Base-by-base conservation (phyloP, 2,113 vertebrate species). In the Aramus guarauna region DNA sequence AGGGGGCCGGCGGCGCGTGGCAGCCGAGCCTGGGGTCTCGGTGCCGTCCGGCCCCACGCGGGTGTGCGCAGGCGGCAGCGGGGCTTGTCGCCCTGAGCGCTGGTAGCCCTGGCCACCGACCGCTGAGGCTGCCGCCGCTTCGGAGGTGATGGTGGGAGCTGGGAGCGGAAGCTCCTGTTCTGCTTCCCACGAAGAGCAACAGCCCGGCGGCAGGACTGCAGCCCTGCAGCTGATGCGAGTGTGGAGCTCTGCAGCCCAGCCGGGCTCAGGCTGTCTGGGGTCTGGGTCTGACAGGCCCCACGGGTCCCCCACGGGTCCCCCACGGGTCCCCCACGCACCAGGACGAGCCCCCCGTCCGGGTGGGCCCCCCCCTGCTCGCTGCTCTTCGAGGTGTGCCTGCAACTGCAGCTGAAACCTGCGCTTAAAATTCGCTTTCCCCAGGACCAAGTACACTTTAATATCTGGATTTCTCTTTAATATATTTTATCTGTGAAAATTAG, bases 401-500 rank as follows among this genome's bases (percentile, higher is more conserved):
- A 41, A 9, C 50, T 36, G 63, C 87, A 30, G 47, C 75, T 83
- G 53, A 15, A 86, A 26, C 90, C 37, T 9, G 4, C 37, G 6
- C 63, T 90, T 37, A 23, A 64, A 32, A 62, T 60, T 55, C 81
- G 9, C 69, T 48, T 81, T 36, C 41, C 50, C 27, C 21, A 14
- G 55, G 13, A 5, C 50, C 0, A 4, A 68, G 16, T 5, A 8
- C 39, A 8, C 52, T 53, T 56, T 9, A 48, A 12, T 47, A 29
- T 22, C 79, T 66, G 47, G 23, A n/a, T 81, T 84, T 84, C 72
- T 63, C 56, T 81, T 58, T 78, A 76, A 52, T 71, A 4, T 45
- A 3, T 67, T 95, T 91, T 89, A 81, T 87, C 64, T 78, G 83
- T 63, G 80, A 36, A 68, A 94, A 79, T 72, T 63, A 94, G 88